phyloP scores from a whole-genome alignment of 2,797 vertebrate species.

The Botia kubotai region DNA sequence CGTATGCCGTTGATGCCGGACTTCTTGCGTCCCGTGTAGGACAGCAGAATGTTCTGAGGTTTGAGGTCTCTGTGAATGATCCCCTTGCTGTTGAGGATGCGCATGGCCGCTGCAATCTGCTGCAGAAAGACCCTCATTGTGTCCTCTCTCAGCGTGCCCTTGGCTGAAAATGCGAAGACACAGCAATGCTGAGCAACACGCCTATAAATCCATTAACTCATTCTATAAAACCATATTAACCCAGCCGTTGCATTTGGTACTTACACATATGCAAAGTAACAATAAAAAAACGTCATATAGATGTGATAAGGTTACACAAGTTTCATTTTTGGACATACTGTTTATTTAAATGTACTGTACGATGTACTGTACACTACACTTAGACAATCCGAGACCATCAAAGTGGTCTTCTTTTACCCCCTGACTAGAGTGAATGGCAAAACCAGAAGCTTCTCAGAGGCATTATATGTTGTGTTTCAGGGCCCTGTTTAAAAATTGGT shows the following conservation, averaged over 20 bases:
- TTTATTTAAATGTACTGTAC: neutral
- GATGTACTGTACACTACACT: neutral
- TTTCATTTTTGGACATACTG: neutral
- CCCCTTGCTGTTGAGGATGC: constrained; percentile 92
- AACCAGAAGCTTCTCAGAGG: constrained; percentile 39
- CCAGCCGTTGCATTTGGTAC: no score
- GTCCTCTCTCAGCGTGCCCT: constrained; percentile 94
- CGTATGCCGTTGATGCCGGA: constrained; percentile 88
- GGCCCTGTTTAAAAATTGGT: constrained; percentile 53
- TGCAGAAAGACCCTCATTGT: constrained; percentile 94
- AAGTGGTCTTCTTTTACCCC: neutral
- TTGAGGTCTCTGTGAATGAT: constrained; percentile 96
- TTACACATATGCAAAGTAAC: neutral
- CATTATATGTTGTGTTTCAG: constrained; percentile 35
- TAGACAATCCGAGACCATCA: neutral
- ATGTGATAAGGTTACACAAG: neutral
- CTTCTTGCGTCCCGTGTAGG: constrained; percentile 86
- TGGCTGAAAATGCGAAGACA: constrained; percentile 75
- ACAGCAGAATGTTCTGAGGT: constrained; percentile 94
- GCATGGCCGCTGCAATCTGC: constrained; percentile 96
- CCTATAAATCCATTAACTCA: constrained; percentile 12
- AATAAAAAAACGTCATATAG: neutral
- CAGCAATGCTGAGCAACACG: constrained; percentile 8
- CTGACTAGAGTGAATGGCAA: constrained; percentile 18
- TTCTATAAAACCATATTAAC: neutral